Conservation (phyloP, 2,888 invertebrate species). For the Hipparchia semele region DNA sequence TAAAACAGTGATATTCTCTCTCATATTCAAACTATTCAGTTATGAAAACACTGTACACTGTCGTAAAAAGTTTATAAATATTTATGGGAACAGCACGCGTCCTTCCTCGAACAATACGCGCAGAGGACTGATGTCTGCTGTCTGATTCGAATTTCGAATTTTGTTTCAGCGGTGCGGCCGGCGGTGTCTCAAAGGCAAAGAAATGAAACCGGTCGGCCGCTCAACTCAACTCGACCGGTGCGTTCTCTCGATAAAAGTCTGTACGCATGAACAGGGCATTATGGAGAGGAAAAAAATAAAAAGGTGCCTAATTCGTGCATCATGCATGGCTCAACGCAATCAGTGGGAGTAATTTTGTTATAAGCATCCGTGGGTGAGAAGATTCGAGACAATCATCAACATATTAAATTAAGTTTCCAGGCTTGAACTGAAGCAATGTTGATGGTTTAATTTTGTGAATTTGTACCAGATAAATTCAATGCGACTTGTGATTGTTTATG, state of each 20-base stretch:
- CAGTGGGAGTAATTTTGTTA: constrained; percentile 72
- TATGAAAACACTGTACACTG: constrained; percentile 62
- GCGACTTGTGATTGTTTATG: too few relatives aligned
- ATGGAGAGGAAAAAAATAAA: constrained; percentile 54
- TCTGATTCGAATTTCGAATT: constrained; percentile 55
- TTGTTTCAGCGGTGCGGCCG: constrained; percentile 48
- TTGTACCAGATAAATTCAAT: background rate
- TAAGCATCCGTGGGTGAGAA: constrained; percentile 56
- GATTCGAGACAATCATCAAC: constrained; percentile 56
- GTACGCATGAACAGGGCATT: constrained; percentile 79
- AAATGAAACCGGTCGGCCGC: constrained; percentile 70
- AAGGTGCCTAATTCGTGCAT: constrained; percentile 79
- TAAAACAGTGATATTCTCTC: constrained; percentile 52
- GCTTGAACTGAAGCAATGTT: background rate
- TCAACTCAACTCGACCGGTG: constrained; percentile 55
- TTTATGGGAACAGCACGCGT: constrained; percentile 48
- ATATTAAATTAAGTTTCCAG: constrained; percentile 67
- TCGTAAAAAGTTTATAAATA: constrained; percentile 57
- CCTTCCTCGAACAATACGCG: constrained; percentile 48
- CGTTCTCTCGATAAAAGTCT: constrained; percentile 68
- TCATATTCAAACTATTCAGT: constrained; percentile 65
- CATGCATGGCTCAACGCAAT: constrained; percentile 70
- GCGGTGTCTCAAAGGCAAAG: constrained; percentile 69
- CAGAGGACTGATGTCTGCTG: constrained; percentile 55
- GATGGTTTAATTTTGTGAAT: background rate